Evolutionary conservation across 2,113 vertebrate genomes (phyloP), one percentile per base, ranked within the genome.

Genomic region (Spheniscus mendiculus): DNA sequence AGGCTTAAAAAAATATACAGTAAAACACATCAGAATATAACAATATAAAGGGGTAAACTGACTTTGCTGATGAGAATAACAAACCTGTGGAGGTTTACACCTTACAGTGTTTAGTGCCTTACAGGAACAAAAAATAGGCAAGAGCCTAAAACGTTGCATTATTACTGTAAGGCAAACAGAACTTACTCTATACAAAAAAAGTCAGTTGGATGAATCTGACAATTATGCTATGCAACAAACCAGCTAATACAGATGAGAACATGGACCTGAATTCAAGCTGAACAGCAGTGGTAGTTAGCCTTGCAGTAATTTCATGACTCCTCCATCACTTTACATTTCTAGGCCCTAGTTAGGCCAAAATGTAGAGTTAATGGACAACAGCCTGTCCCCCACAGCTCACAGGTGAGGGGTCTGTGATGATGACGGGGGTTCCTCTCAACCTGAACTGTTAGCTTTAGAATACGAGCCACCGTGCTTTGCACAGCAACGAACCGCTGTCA

Each of bases 371-470:
- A 47, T 13, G 36, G 71, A 34, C 0, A 15, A 26, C 17, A 79
- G 52, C 49, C 70, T 25, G 22, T 12, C 5, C 38, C 38, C 23
- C 15, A 15, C 42, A 42, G 71, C 76, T 76, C 30, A 42, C 2
- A 4, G 45, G 49, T 23, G 3, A 36, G 40, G 15, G 25, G 4
- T 23, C 34, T 49, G 74, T 27, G 83, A 36, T 13, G 47, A 25
- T 42, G 44, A 21, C 0, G 0, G 29, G 22, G 12, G 4, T 7
- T 88, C 44, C 61, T 59, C 53, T 63, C 83, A 27, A 20, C 66
- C 71, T 45, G 44, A 77, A 52, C 58, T 67, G 27, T 27, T 9
- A 30, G 34, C 53, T 78, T 61, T 15, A 66, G 50, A 53, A 13
- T 5, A 69, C 2, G 58, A 77, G 50, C 49, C 42, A 32, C 42